Conservation (phyloP, 2,888 invertebrate species). For the Cyaniris semiargus region DNA sequence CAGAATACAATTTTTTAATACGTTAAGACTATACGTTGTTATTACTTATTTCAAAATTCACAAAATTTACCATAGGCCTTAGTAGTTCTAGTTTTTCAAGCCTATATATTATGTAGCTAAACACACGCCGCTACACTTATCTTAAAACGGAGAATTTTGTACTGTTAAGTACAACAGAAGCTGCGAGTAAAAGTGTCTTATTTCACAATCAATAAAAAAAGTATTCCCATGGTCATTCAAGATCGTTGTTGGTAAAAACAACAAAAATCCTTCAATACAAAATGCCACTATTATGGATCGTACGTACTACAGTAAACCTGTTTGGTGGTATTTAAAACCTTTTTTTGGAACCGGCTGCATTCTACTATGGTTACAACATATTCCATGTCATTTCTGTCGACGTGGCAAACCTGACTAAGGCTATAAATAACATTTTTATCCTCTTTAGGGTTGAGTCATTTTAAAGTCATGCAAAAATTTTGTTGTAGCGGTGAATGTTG, state of each 20-base stretch:
- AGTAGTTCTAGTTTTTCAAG: too few species aligned
- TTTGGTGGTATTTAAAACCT: neutral
- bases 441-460: neutral
- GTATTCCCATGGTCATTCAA: neutral
- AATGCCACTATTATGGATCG: slow-evolving; percentile 8
- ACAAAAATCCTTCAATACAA: neutral
- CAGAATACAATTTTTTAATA: too few species aligned
- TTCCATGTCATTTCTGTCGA: slow-evolving; percentile 16
- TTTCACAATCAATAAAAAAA: neutral
- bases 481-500: slow-evolving; percentile 11
- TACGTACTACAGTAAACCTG: neutral
- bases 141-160: neutral
- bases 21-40: too few species aligned
- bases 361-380: neutral
- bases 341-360: neutral
- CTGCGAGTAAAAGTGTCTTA: neutral
- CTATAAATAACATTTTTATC: neutral
- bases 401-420: slow-evolving; percentile 4
- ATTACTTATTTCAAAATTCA: too few species aligned
- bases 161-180: too few species aligned
- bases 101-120: too few species aligned
- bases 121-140: too few species aligned
- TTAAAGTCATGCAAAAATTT: neutral
- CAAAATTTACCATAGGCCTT: too few species aligned
- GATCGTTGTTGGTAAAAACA: neutral